A percentile compares a stretch with the other conserved stretches of the same genome.
Evolutionary conservation across 2,113 vertebrate species (phyloP).

Genomic region (Neotoma lepida): DNA sequence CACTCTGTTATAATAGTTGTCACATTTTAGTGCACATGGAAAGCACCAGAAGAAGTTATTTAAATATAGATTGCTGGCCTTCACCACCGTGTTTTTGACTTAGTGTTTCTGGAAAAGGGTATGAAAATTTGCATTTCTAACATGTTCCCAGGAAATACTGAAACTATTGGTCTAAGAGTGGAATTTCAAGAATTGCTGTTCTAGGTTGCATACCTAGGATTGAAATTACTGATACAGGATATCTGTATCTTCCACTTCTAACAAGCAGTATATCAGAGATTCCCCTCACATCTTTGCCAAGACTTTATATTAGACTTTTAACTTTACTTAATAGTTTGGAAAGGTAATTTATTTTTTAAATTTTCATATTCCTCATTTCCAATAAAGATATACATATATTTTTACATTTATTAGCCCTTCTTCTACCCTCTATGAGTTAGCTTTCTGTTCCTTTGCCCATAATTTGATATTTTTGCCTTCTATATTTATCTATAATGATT

Average conservation of each 20-base stretch:
- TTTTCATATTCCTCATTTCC: constrained; percentile 54
- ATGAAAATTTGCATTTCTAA: constrained; percentile 50
- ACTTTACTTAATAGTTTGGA: constrained; percentile 53
- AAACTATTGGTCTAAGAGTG: background rate
- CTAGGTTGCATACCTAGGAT: constrained; percentile 7
- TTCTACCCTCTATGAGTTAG: constrained; percentile 28
- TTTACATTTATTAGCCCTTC: constrained; percentile 44
- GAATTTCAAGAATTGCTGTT: constrained; percentile 37
- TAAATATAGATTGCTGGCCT: constrained; percentile 45
- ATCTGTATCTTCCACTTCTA: constrained; percentile 7
- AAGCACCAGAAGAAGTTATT: constrained; percentile 31
- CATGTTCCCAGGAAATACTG: constrained; percentile 34
- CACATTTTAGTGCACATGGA: background rate
- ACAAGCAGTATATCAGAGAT: constrained; percentile 31
- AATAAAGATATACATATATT: constrained; percentile 34
- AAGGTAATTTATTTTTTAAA: constrained; percentile 40
- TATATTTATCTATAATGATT: constrained; percentile 44
- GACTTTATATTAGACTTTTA: constrained; percentile 54
- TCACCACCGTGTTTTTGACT: background rate
- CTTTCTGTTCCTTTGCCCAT: constrained; percentile 43
- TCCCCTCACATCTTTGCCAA: constrained; percentile 28
- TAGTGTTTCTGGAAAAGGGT: background rate
- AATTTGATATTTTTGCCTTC: constrained; percentile 17
- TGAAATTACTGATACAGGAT: constrained; percentile 37
- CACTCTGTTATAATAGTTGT: constrained; percentile 37